Evolutionary conservation across 2,797 vertebrate genomes (phyloP).

Genomic region (Petrocephalus schoutedeni): DNA sequence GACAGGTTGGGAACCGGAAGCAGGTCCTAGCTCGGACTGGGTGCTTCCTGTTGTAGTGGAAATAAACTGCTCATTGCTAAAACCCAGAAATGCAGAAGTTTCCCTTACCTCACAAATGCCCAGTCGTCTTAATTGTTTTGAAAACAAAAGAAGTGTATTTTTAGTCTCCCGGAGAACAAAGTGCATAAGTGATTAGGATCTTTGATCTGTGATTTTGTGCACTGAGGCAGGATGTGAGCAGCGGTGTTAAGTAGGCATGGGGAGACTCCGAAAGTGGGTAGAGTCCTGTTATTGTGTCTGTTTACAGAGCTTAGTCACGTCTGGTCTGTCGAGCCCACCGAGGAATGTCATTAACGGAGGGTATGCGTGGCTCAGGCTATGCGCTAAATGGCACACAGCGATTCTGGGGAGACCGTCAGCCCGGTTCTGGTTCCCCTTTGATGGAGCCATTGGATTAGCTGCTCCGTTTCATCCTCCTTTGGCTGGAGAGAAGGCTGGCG

Average conservation of each 20-base stretch:
- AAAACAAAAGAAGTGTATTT: conserved; percentile 44
- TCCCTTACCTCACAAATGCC: conserved; percentile 4
- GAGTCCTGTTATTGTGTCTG: not conserved
- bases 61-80: not conserved
- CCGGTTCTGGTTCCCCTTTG: not conserved
- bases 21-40: not conserved
- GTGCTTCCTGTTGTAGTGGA: not conserved
- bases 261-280: not conserved
- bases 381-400: not conserved
- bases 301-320: not conserved
- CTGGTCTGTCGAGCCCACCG: not conserved
- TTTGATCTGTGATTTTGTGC: not conserved
- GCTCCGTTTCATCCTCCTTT: not conserved
- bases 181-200: conserved; percentile 14
- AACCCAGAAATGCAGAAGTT: not conserved
- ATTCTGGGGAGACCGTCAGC: not conserved
- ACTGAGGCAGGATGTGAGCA: conserved; percentile 11
- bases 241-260: not conserved
- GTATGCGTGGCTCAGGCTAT: not conserved
- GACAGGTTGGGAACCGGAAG: not conserved
- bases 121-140: conserved; percentile 27
- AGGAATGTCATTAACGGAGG: not conserved
- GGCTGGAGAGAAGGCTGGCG: not conserved
- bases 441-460: not conserved
- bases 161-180: conserved; percentile 28